These are phyloP conservation scores for Epinephelus lanceolatus DNA, from an alignment of 2,113 vertebrate genomes.

Conservation along the genomic window DNA sequence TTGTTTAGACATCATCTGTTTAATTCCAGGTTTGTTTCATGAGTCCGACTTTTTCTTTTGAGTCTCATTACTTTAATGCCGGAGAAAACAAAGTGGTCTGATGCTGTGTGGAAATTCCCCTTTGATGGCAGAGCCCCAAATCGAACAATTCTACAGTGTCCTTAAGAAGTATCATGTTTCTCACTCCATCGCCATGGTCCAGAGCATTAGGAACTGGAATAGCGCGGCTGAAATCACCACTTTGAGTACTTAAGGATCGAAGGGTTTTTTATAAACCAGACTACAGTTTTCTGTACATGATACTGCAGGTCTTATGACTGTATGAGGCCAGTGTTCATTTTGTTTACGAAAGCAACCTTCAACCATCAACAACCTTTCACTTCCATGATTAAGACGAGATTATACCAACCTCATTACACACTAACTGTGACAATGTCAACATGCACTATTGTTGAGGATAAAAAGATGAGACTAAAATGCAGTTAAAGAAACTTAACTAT, in stretches of 20 bases:
- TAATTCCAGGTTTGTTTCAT: conserved; percentile 71
- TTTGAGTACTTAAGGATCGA: conserved; percentile 38
- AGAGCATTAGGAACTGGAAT: conserved; percentile 43
- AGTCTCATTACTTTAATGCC: conserved; percentile 62
- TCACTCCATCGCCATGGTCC: conserved; percentile 42
- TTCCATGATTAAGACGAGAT: too few species aligned
- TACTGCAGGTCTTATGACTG: conserved; percentile 2
- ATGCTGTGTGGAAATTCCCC: conserved; percentile 74
- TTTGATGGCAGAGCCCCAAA: conserved; percentile 68
- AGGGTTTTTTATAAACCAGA: not conserved
- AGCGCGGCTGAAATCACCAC: conserved; percentile 50
- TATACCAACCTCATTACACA: too few species aligned
- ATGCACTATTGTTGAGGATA: too few species aligned
- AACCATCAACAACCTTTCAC: too few species aligned
- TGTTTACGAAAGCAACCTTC: too few species aligned
- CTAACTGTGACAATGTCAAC: too few species aligned
- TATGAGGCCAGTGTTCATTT: not conserved
- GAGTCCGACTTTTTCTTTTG: conserved; percentile 53
- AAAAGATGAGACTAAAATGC: too few species aligned
- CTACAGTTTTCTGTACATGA: conserved; percentile 17
- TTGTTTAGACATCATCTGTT: conserved; percentile 71
- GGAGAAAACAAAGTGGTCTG: conserved; percentile 59
- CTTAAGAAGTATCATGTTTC: conserved; percentile 66
- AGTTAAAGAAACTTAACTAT: too few species aligned
- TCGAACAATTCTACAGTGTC: conserved; percentile 67